Evolutionary conservation across 2,888 invertebrate genomes (phyloP).

Genomic region (Polydrusus cervinus): DNA sequence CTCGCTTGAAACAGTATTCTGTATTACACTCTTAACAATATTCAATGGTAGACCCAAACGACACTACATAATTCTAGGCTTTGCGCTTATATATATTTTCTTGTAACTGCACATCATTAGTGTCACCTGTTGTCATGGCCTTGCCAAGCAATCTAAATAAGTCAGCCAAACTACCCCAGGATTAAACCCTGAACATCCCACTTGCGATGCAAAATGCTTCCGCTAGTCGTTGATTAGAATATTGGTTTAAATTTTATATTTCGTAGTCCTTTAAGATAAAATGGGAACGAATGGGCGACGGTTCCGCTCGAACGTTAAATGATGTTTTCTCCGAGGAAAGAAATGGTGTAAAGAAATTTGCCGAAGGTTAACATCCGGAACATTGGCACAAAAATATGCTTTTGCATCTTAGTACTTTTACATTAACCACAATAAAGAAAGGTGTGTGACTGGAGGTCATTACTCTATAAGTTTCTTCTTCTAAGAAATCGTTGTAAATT

Average conservation of each 20-base stretch:
- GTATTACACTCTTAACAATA: too few species aligned
- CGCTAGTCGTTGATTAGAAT: too few species aligned
- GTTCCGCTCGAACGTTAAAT: conserved; percentile 28
- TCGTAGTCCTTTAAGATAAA: neutral
- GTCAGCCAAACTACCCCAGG: too few species aligned
- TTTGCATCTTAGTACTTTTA: conserved; percentile 13
- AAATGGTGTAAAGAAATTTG: conserved; percentile 21
- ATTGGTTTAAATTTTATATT: neutral
- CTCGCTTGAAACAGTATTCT: too few species aligned
- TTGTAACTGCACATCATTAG: too few species aligned
- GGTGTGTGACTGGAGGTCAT: conserved; percentile 12
- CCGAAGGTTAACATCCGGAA: conserved; percentile 25
- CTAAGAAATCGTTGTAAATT: neutral
- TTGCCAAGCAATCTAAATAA: too few species aligned
- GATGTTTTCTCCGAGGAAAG: conserved; percentile 35
- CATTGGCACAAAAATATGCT: conserved; percentile 16
- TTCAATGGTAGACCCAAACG: too few species aligned
- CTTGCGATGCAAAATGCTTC: too few species aligned
- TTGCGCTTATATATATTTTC: too few species aligned
- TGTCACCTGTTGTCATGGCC: too few species aligned
- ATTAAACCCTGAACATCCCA: too few species aligned
- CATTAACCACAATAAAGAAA: conserved; percentile 17
- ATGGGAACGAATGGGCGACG: conserved; percentile 29
- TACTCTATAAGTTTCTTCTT: conserved; percentile 3
- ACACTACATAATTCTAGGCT: too few species aligned